Evolutionary conservation across 2,113 vertebrate genomes (phyloP), one percentile per base, ranked within the genome.

Genomic region (Alouatta palliata): DNA sequence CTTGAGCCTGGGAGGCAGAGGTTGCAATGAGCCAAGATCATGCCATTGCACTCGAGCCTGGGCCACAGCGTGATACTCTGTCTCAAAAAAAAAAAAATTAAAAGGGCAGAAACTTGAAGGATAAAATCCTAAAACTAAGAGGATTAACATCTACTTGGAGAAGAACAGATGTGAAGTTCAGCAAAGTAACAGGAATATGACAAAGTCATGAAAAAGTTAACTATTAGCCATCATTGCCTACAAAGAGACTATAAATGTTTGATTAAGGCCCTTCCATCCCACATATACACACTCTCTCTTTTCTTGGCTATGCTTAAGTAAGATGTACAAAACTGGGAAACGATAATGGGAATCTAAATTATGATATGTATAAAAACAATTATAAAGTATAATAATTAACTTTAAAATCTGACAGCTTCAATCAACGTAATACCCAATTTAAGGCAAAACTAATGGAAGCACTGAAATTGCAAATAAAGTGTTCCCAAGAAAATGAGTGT

Each of bases 381-480:
- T 73, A 90, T 40, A 76, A 94, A 91, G 49, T 54, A 61, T 61
- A 61, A 61, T 61, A 30, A 90, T 73, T 16, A 94, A 87, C 16
- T 85, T 71, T 80, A 76, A 86, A 43, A 77, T 49, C 6, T 94
- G 54, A 91, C 37, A 79, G n/a, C 20, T 37, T 17, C 35, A 71
- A 92, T 52, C 9, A 95, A 90, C 86, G 95, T 47, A 86, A 47
- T 85, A 68, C 16, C 43, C 80, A 95, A 85, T 76, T 81, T 96
- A 95, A 92, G 79, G 58, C 17, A 93, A 88, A 30, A 19, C 84
- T 95, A 91, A 68, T 80, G 2, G 37, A 94, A 88, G 54, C 11
- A 81, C 45, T 85, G 43, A 90, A 96, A 58, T 79, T 91, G 40
- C 77, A 94, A 96, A 88, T 70, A 88, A 23, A 77, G 20, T 47